Evolutionary conservation across 2,113 vertebrate genomes (phyloP).

Genomic region (Verasper variegatus): DNA sequence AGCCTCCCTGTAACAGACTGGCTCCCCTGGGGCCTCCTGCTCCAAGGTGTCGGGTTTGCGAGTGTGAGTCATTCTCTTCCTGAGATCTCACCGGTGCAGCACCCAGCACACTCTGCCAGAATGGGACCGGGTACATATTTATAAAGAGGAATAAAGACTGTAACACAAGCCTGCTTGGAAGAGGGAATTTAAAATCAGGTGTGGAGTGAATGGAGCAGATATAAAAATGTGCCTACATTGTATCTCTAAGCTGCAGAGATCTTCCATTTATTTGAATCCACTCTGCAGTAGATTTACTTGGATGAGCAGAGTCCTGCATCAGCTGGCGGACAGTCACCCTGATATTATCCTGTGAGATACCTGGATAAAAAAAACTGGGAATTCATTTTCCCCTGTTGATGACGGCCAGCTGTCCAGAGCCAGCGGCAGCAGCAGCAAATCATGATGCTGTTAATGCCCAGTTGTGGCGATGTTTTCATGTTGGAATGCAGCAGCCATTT

Average conservation of each 20-base stretch:
- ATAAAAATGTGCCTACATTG: neutral
- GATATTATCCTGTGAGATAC: neutral
- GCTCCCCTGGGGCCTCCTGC: slow-evolving; percentile 57
- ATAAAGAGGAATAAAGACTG: slow-evolving; percentile 11
- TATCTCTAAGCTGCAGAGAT: neutral
- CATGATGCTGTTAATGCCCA: neutral
- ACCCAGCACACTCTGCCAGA: slow-evolving; percentile 29
- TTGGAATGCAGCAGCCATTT: neutral
- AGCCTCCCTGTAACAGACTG: slow-evolving; percentile 65
- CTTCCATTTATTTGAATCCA: neutral
- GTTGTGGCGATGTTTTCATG: neutral
- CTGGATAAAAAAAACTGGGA: neutral
- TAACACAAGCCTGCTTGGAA: slow-evolving; percentile 3
- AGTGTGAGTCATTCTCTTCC: slow-evolving; percentile 65
- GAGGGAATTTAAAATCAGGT: neutral
- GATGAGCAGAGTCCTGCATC: neutral
- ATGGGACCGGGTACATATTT: slow-evolving; percentile 20
- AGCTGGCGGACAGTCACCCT: neutral
- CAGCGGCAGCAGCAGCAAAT: neutral
- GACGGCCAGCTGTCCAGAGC: neutral
- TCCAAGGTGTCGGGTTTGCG: slow-evolving; percentile 35
- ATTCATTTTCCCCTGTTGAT: slow-evolving; percentile 1
- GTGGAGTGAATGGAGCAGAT: neutral
- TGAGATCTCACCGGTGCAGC: slow-evolving; percentile 47
- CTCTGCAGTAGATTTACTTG: neutral